These are phyloP conservation scores for Sebastes hubbsi DNA, from an alignment of 2,797 vertebrate genomes.

Conservation along the genomic window DNA sequence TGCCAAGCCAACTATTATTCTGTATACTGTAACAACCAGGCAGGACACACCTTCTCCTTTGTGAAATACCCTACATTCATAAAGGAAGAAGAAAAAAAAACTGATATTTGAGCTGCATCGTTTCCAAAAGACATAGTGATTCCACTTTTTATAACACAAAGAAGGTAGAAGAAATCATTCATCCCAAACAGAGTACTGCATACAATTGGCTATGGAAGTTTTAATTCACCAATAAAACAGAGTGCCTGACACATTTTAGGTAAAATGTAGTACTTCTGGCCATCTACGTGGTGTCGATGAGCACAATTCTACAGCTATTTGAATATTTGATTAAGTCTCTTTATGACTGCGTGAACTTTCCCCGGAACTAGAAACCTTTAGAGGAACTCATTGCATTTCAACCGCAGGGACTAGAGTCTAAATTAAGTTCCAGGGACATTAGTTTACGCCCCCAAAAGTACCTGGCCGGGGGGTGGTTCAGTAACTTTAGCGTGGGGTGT, in stretches of 20 bases:
- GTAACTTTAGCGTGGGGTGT: no score
- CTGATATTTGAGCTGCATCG: neutral
- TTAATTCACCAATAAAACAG: neutral
- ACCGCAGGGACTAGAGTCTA: no score
- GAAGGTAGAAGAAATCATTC: neutral
- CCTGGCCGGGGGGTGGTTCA: no score
- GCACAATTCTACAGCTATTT: no score
- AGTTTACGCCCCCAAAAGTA: no score
- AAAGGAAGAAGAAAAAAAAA: neutral
- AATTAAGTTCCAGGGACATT: no score
- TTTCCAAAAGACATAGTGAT: neutral
- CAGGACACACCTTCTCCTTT: neutral
- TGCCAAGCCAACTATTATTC: neutral
- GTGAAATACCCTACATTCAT: neutral
- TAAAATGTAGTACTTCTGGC: neutral
- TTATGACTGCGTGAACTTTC: no score
- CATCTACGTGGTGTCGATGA: neutral
- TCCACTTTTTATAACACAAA: neutral
- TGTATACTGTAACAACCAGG: neutral
- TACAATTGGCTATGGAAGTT: neutral
- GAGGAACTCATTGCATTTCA: no score
- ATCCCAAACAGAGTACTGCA: neutral
- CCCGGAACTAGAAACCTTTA: no score
- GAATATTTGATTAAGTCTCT: no score
- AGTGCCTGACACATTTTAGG: neutral